Evolutionary conservation across 2,113 vertebrate genomes (phyloP).

Genomic region (Empidonax alnorum): DNA sequence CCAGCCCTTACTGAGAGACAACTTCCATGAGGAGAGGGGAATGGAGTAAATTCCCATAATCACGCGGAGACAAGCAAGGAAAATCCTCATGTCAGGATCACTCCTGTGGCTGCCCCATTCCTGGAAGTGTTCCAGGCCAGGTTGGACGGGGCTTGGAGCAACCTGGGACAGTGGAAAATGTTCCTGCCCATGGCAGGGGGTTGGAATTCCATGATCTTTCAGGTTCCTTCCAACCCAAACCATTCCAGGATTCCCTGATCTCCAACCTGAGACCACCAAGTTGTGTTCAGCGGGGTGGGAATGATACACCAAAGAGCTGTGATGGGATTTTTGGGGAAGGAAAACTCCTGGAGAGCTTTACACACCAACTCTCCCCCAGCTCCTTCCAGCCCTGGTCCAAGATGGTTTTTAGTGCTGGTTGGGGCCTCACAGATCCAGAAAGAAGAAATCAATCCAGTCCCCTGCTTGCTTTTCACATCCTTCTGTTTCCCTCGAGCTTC

Average conservation of each 20-base stretch:
- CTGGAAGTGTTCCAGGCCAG: neutral
- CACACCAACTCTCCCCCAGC: neutral
- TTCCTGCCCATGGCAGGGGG: neutral
- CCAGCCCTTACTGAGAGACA: neutral
- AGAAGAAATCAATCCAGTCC: neutral
- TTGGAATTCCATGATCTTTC: neutral
- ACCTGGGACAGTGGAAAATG: neutral
- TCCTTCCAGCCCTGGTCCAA: neutral
- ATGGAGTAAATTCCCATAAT: neutral
- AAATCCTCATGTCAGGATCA: neutral
- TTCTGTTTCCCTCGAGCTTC: neutral
- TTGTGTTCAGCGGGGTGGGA: neutral
- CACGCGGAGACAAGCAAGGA: neutral
- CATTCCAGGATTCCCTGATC: neutral
- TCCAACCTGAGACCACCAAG: neutral
- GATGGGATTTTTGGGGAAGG: neutral
- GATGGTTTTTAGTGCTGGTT: constrained; percentile 19
- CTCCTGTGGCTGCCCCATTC: neutral
- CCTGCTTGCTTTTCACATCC: neutral
- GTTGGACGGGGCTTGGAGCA: neutral
- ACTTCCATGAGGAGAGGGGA: neutral
- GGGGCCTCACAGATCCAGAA: neutral
- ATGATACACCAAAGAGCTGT: neutral
- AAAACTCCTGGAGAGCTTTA: neutral
- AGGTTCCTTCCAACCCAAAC: neutral